Conservation (phyloP, 2,797 vertebrate genomes). For the Chelmon rostratus region DNA sequence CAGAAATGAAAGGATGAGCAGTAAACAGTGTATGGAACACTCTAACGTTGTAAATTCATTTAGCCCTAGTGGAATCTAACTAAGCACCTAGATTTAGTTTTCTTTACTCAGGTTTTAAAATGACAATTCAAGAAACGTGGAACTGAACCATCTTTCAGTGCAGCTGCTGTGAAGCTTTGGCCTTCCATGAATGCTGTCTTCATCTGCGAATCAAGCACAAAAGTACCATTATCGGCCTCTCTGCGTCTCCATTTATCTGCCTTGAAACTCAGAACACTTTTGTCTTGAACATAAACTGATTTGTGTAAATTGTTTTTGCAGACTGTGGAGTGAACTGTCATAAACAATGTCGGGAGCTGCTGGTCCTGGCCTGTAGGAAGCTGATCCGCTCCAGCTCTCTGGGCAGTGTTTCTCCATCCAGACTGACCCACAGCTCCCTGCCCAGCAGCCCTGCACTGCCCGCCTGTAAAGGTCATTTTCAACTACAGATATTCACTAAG, state of each 20-base stretch:
- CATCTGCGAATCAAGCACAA: neutral
- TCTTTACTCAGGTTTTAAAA: neutral
- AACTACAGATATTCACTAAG: neutral
- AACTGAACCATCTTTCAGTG: neutral
- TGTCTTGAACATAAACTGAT: neutral
- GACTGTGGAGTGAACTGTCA: conserved; percentile 98
- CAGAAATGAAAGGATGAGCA: neutral
- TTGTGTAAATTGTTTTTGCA: conserved; percentile 67
- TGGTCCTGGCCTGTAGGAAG: conserved; percentile 95
- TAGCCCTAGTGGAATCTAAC: too few relatives aligned
- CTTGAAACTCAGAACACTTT: neutral
- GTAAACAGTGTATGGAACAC: too few relatives aligned
- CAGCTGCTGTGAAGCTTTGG: neutral
- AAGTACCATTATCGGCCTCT: neutral
- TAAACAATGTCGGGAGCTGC: conserved; percentile 95
- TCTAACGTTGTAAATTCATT: too few relatives aligned
- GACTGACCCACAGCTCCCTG: conserved; percentile 88
- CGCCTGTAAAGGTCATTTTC: conserved; percentile 82
- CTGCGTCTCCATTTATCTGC: neutral
- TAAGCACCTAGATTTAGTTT: neutral
- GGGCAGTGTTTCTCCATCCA: conserved; percentile 81
- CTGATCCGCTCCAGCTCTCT: conserved; percentile 89
- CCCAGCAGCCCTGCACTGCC: conserved; percentile 93
- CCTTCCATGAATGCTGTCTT: too few relatives aligned
- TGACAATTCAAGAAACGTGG: neutral